A percentile compares a stretch with the other conserved stretches of the same genome.
Conservation (phyloP, 2,113 vertebrate genomes). For the Rhynchopsitta pachyrhyncha region DNA sequence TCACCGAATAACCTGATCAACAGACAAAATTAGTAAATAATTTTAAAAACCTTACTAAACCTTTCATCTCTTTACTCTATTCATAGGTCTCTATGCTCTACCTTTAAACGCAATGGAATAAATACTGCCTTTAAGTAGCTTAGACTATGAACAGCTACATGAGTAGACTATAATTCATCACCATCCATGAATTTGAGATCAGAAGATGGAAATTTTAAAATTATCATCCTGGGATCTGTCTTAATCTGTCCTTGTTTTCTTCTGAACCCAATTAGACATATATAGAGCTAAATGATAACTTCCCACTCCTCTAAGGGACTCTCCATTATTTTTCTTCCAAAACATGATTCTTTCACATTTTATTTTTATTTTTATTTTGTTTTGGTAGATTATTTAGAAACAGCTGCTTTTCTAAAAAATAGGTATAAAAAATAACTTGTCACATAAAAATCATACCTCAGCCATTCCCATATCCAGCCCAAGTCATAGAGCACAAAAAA, state of each 20-base stretch:
- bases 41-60: neutral
- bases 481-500: neutral
- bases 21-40: neutral
- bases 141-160: neutral
- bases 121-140: neutral
- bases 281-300: neutral
- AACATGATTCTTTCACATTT: neutral
- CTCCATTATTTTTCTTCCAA: neutral
- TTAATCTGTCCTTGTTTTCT: neutral
- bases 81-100: neutral
- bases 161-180: neutral
- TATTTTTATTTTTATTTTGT: neutral
- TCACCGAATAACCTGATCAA: conserved; percentile 89
- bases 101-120: neutral
- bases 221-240: neutral
- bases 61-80: neutral
- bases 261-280: neutral
- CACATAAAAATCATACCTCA: neutral
- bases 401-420: neutral
- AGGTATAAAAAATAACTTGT: neutral
- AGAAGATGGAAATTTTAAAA: neutral
- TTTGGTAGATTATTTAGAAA: neutral
- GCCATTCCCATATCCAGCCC: neutral
- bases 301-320: neutral
- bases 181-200: neutral